These are phyloP conservation scores for Sitta europaea DNA, from an alignment of 2,113 vertebrate species.

Conservation along the genomic window DNA sequence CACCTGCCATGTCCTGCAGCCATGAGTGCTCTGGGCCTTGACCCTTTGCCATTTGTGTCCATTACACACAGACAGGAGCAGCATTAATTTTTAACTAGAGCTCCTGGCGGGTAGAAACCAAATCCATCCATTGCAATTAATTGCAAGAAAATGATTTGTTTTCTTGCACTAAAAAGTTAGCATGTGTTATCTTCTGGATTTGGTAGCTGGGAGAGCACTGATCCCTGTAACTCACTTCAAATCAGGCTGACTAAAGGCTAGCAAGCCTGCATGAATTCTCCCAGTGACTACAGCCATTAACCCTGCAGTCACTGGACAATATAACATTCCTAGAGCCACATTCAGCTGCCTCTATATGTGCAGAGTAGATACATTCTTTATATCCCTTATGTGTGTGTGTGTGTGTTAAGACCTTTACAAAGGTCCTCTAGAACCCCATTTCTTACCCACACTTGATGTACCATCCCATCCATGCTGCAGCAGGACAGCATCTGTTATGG, in stretches of 20 bases:
- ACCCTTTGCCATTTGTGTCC: background rate
- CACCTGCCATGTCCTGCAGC: background rate
- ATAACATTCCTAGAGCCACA: background rate
- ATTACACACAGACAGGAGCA: background rate
- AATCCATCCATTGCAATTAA: background rate
- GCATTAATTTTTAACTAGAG: background rate
- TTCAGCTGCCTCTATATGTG: background rate
- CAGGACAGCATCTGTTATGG: background rate
- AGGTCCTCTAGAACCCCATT: background rate
- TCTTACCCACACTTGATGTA: background rate
- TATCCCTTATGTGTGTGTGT: background rate
- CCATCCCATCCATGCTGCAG: background rate
- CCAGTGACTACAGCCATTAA: background rate
- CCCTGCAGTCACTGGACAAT: background rate
- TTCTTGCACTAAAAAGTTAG: background rate
- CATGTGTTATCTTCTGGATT: background rate
- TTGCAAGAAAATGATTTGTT: background rate
- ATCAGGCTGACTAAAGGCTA: background rate
- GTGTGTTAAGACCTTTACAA: background rate
- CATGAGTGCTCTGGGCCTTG: rapidly evolving
- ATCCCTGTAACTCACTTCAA: background rate
- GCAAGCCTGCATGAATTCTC: background rate
- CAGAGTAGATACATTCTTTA: background rate
- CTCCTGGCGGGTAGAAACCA: background rate
- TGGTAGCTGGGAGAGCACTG: background rate